Evolutionary conservation across 2,797 vertebrate species (phyloP).

Genomic region (Chanos chanos): DNA sequence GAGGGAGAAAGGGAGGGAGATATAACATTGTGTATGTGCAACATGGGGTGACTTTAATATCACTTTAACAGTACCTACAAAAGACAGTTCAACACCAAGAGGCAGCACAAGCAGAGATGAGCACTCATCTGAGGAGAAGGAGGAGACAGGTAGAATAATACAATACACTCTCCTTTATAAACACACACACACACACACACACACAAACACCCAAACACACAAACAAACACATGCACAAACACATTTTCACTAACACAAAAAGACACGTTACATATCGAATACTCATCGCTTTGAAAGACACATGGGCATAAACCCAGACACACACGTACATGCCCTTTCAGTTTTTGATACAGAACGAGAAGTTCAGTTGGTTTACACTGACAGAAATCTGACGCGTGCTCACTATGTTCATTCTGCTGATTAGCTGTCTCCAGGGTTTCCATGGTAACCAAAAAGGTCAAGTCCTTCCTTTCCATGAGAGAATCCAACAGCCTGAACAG

Average conservation of each 20-base stretch:
- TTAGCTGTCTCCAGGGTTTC: slow-evolving; percentile 51
- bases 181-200: background rate
- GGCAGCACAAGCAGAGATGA: slow-evolving; percentile 30
- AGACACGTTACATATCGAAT: too few species aligned
- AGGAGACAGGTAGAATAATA: slow-evolving; percentile 32
- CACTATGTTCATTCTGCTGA: slow-evolving; percentile 1
- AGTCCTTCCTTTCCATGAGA: slow-evolving; percentile 17
- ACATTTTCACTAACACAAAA: too few species aligned
- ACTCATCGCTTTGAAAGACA: slow-evolving; percentile 2
- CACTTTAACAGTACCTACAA: slow-evolving; percentile 29
- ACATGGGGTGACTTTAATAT: background rate
- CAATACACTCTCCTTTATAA: too few species aligned
- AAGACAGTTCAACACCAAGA: slow-evolving; percentile 13
- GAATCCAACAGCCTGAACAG: slow-evolving; percentile 42
- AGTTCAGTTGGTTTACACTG: background rate
- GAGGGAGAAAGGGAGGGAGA: background rate
- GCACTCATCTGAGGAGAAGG: slow-evolving; percentile 3
- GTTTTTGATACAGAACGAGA: background rate
- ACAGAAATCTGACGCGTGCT: background rate
- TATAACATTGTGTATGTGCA: background rate
- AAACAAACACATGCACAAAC: background rate
- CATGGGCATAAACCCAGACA: background rate
- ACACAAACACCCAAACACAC: background rate
- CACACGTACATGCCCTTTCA: background rate
- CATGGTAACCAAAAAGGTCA: slow-evolving; percentile 27